A percentile compares a stretch with the other conserved stretches of the same genome.
These are phyloP conservation scores for Sycophila sp. DNA, from an alignment of 1,140 invertebrate genomes.

Conservation along the genomic window DNA sequence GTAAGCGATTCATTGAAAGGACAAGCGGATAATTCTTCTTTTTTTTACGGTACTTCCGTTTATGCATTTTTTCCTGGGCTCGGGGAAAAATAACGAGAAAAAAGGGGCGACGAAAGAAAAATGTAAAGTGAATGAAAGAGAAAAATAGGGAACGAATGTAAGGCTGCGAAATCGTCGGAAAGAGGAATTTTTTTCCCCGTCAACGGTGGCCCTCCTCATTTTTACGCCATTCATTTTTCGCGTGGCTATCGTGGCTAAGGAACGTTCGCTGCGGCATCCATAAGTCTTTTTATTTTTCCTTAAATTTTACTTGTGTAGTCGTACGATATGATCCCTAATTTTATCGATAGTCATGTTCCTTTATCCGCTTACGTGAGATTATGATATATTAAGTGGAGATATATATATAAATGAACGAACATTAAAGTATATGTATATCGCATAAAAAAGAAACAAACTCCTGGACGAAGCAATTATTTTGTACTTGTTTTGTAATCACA, in stretches of 20 bases:
- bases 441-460: constrained; percentile 32
- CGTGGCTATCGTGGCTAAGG: too few species aligned
- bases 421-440: constrained; percentile 14
- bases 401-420: constrained; percentile 19
- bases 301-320: not conserved
- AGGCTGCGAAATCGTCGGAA: too few species aligned
- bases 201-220: not conserved
- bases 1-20: too few species aligned
- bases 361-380: constrained; percentile 40
- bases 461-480: constrained; percentile 53
- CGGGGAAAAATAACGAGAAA: not conserved
- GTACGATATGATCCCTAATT: not conserved
- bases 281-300: too few species aligned
- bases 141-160: too few species aligned
- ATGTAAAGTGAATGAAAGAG: not conserved
- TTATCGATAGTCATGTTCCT: constrained; percentile 57
- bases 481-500: constrained; percentile 60
- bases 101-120: not conserved
- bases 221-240: not conserved
- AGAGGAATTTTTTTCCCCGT: not conserved
- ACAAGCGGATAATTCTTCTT: too few species aligned
- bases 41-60: too few species aligned
- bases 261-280: too few species aligned
- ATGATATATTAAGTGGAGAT: constrained; percentile 8
- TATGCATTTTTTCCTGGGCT: too few species aligned